Evolutionary conservation across 2,113 vertebrate species (phyloP).

Genomic region (Lepidothrix coronata): DNA sequence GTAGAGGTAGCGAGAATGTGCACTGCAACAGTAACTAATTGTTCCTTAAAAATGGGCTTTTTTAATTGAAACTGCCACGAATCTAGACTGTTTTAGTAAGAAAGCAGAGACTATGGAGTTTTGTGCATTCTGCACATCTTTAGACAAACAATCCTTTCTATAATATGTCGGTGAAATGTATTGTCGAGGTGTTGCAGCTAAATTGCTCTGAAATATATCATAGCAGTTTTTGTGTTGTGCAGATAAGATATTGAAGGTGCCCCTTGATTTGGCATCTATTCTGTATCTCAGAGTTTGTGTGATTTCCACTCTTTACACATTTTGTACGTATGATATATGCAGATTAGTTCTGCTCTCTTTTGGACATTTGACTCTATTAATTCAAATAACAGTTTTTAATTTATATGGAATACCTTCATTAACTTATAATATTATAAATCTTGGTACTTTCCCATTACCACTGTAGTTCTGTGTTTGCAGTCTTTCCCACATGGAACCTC

Average conservation of each 20-base stretch:
- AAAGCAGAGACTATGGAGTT: neutral
- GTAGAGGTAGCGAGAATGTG: neutral
- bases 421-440: neutral
- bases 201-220: neutral
- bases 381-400: neutral
- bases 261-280: neutral
- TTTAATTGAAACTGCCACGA: neutral
- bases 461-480: rapidly evolving
- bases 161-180: neutral
- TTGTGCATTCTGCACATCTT: neutral
- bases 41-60: neutral
- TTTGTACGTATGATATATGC: neutral
- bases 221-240: neutral
- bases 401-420: neutral
- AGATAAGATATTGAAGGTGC: neutral
- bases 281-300: neutral
- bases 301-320: neutral
- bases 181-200: neutral
- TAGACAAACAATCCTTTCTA: neutral
- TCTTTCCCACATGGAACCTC: neutral
- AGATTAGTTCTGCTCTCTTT: neutral
- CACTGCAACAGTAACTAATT: neutral
- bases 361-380: neutral
- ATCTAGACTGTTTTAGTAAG: neutral
- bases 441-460: neutral